Percentiles rank a stretch among this genome's conserved stretches.
Conservation (phyloP, 2,113 vertebrate genomes). For the Nymphicus hollandicus region DNA sequence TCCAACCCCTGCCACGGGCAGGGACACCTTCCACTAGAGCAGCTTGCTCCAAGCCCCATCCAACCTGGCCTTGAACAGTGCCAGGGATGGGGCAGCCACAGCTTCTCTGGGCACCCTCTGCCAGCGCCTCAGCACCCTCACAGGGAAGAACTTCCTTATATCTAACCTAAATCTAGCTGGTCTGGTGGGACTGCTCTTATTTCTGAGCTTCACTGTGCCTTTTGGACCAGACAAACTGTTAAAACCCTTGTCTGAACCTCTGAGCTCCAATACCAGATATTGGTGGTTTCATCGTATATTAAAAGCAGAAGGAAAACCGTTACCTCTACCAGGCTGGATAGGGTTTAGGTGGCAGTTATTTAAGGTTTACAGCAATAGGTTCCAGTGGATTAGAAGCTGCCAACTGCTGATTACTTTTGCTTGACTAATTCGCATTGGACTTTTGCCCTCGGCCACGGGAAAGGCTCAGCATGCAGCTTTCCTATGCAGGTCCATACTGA, state of each 20-base stretch:
- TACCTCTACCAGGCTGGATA: background rate
- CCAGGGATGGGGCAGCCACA: background rate
- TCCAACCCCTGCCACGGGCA: background rate
- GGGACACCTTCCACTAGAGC: background rate
- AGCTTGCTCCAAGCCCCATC: too few relatives aligned
- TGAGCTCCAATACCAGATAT: fast-evolving
- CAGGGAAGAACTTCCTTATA: background rate
- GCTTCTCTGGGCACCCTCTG: background rate
- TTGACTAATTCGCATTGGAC: background rate
- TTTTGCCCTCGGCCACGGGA: background rate
- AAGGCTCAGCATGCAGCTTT: background rate
- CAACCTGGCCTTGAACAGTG: too few relatives aligned
- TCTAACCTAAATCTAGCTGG: background rate
- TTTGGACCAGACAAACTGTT: background rate
- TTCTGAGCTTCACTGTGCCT: background rate
- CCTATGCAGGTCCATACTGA: background rate
- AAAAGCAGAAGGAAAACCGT: background rate
- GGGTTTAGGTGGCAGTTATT: background rate
- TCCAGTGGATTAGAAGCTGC: background rate
- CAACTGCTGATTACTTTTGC: background rate
- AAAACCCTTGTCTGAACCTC: background rate
- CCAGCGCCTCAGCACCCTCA: background rate
- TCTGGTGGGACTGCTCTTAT: background rate
- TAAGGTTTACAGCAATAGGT: background rate
- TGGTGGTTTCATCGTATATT: background rate